Evolutionary conservation across 2,797 vertebrate species (phyloP).

Genomic region (Lepus oiostolus): DNA sequence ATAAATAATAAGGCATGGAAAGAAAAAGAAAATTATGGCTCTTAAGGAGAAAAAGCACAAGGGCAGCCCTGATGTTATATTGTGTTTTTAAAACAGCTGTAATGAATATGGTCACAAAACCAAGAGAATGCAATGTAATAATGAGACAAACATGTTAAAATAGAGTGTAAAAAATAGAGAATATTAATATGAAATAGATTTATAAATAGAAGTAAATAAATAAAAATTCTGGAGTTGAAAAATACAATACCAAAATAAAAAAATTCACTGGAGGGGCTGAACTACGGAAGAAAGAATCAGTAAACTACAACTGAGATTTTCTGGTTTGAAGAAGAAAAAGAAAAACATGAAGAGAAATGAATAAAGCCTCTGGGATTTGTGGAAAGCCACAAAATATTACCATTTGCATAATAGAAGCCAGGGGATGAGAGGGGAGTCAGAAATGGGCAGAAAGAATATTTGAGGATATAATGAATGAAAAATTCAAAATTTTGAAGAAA

Average conservation of each 20-base stretch:
- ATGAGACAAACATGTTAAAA: neutral
- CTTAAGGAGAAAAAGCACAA: neutral
- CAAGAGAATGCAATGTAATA: neutral
- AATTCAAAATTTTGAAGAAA: neutral
- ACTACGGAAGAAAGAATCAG: neutral
- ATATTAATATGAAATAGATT: neutral
- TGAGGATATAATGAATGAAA: neutral
- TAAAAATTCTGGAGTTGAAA: conserved; percentile 11
- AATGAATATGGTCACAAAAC: neutral
- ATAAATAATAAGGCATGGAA: neutral
- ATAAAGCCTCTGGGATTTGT: neutral
- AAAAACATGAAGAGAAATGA: conserved; percentile 1
- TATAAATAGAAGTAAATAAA: neutral
- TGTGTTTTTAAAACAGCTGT: neutral
- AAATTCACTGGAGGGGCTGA: neutral
- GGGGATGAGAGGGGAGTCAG: neutral
- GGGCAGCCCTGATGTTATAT: neutral
- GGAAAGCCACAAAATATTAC: neutral
- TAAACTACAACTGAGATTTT: neutral
- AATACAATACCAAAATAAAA: neutral
- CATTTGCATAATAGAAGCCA: neutral
- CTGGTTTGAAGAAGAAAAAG: neutral
- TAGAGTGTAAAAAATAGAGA: neutral
- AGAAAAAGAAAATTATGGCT: neutral
- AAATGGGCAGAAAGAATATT: neutral